A percentile compares a stretch with the other conserved stretches of the same genome.
These are phyloP conservation scores for Eriosoma lanigerum DNA, from an alignment of 1,140 invertebrate genomes.

Conservation along the genomic window DNA sequence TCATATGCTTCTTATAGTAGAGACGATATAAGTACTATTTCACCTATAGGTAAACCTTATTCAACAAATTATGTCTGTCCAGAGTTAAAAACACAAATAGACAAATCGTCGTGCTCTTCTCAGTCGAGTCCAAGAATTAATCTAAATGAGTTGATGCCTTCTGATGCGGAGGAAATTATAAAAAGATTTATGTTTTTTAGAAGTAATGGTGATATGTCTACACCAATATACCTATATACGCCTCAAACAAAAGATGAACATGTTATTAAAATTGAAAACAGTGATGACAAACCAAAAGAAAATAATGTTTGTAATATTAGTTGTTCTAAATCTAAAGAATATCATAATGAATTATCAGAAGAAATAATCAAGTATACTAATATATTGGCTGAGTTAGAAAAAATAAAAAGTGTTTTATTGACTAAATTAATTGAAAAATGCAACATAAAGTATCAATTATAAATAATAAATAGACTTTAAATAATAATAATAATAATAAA, in stretches of 20 bases:
- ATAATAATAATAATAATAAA: no score
- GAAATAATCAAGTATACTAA: constrained; percentile 84
- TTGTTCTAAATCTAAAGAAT: not conserved
- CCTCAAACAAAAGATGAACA: constrained; percentile 57
- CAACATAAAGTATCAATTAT: constrained; percentile 67
- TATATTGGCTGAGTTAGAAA: constrained; percentile 71
- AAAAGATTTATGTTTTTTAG: constrained; percentile 24
- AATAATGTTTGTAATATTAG: constrained; percentile 57
- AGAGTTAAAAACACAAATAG: constrained; percentile 76
- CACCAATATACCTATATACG: constrained; percentile 75
- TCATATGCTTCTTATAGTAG: no score
- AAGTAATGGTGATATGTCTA: constrained; percentile 67
- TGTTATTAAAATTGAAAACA: constrained; percentile 47
- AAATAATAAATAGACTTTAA: no score
- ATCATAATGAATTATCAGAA: constrained; percentile 78
- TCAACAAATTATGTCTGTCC: constrained; percentile 84
- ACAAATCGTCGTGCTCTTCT: constrained; percentile 58
- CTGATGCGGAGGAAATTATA: not conserved
- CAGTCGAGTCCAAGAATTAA: constrained; percentile 54
- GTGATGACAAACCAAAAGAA: constrained; percentile 55
- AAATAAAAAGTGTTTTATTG: constrained; percentile 70
- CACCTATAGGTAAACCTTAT: constrained; percentile 85
- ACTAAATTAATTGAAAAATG: constrained; percentile 65
- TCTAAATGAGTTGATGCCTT: not conserved
- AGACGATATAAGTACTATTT: no score